Conservation (phyloP, 1,140 invertebrate genomes). For the Orius insidiosus region DNA sequence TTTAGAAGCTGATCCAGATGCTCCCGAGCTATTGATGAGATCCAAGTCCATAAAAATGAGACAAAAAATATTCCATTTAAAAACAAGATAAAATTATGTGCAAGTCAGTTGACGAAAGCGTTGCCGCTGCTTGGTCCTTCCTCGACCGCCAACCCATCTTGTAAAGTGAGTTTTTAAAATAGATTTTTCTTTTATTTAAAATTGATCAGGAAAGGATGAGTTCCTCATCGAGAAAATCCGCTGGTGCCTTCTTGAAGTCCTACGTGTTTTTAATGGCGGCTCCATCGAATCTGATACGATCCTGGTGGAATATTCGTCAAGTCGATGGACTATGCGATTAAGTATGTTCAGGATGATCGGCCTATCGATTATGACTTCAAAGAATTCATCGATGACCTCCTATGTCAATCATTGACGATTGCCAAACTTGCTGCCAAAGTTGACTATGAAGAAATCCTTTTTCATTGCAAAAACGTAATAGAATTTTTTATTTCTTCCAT, state of each 20-base stretch:
- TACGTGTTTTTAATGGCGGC: constrained; percentile 6
- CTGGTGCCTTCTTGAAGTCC: constrained; percentile 10
- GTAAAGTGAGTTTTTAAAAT: no score
- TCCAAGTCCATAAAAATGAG: no score
- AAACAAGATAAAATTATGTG: constrained; percentile 10
- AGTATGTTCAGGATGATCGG: not conserved
- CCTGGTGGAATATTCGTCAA: constrained; percentile 10
- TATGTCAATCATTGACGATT: constrained; percentile 19
- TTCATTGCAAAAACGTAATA: constrained; percentile 17
- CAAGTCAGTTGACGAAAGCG: constrained; percentile 11
- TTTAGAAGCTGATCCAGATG: no score
- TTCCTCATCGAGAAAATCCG: constrained; percentile 9
- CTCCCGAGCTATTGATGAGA: no score
- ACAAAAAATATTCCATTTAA: not conserved
- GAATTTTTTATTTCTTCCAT: not conserved
- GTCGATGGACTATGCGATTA: constrained; percentile 4
- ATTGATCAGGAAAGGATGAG: constrained; percentile 5
- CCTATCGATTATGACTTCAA: not conserved
- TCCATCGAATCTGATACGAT: not conserved
- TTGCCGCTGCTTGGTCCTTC: constrained; percentile 7
- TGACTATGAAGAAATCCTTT: constrained; percentile 18
- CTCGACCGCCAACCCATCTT: no score
- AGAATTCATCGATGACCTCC: constrained; percentile 14
- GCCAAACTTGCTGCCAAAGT: constrained; percentile 15
- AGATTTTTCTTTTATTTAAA: no score